Base-by-base conservation (phyloP, 2,797 vertebrate genomes). In the Halcyon smyrnensis region DNA sequence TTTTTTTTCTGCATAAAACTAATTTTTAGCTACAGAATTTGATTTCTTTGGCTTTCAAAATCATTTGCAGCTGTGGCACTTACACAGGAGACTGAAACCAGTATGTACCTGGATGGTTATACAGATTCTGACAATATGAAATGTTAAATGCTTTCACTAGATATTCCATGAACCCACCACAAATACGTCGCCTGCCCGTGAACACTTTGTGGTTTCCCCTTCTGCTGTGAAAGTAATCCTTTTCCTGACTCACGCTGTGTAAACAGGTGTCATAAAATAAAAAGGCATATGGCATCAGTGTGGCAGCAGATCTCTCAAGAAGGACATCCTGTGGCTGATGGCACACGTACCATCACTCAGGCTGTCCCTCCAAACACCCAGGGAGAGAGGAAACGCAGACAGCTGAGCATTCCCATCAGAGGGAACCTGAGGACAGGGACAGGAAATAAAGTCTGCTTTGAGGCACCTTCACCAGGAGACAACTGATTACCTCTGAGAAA, bases 201-300 rank as follows among this genome's bases (percentile, higher is more conserved):
- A 81, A 63, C 5, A 0, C 67, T 80, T 62, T 24, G 11, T 67
- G 63, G 30, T 70, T 75, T 73, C 86, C 76, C 77, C 36, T 81
- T 94, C 83, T 90, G 65, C 84, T 89, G 90, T 84, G 84, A 41
- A 73, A 90, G 73, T 78, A 79, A 96, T 95, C 25, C 78, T 84
- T 76, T 89, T 96, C 89, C 75, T 92, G 84, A 80, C 67, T 89
- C 97, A 75, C 7, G 36, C 96, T 95, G 94, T 95, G 93, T 67
- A 91, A 97, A 86, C 95, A 96, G 96, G 95, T 96, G 89, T 87
- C 87, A 89, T 24, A 5, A 94, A 94, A 95, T 91, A 84, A 84
- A 96, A 95, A 97, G 96, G 63, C 95, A 94, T 97, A 95, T 95
- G 96, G 94, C 64, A 54, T 84, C 71, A 82, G 41, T 28, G 36